Base-by-base conservation (phyloP, 2,113 vertebrate genomes). In the Tapirus terrestris region DNA sequence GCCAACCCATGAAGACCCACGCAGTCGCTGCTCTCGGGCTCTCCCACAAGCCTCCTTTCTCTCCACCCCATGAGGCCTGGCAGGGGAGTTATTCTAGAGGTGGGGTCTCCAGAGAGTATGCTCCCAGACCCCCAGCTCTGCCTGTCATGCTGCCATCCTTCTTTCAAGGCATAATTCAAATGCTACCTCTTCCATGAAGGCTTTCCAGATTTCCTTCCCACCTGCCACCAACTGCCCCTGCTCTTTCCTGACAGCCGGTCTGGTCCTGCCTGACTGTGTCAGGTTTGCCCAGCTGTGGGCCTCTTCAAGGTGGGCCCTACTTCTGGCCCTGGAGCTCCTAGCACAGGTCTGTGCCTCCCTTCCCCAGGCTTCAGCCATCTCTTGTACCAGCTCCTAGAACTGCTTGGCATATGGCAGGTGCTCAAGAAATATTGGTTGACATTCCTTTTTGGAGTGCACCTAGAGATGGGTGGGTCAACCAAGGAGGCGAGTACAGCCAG, bases 11-110 rank as follows among this genome's bases (percentile, higher is more conserved):
- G 21, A 29, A 2, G 48, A n/a, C 16, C 73, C 51, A 39, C 0
- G 2, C 5, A n/a, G 20, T 36, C 75, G 16, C 2, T 1, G 18
- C 0, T 61, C 63, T 51, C 6, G 0, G n/a, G 16, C 9, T 68
- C 48, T 80, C 39, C 43, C 12, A 3, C 8, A 23, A 63, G 56
- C 33, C 36, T 63, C 16, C 25, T 27, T 76, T 36, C n/a, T 73
- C 33, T 58, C 7, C 0, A 5, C 21, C 68, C 87, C 1, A 0
- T 9, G 20, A 60, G 53, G 8, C 31, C 36, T 27, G 11, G 25
- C 48, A 79, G 21, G 31, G 6, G 61, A 33, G 31, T 11, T 65
- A 18, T 21, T 80, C 29, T 25, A 5, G 43, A 80, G 36, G 25
- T 5, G 36, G 48, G 43, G 27, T 23, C 83, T n/a, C 43, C 31